Evolutionary conservation across 92 coral and sea anemone species (phyloP).

Genomic region (Meandrina meandrites): DNA sequence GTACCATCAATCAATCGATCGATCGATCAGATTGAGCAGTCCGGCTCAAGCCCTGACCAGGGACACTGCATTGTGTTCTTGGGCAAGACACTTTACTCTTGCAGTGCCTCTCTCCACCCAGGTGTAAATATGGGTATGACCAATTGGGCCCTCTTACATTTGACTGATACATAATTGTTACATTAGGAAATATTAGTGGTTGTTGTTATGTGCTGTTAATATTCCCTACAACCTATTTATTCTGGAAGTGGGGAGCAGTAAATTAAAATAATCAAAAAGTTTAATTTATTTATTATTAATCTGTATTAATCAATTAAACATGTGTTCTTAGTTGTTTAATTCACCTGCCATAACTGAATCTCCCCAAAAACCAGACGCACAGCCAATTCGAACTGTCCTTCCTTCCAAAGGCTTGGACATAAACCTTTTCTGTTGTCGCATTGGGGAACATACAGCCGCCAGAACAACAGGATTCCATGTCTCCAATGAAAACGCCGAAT

Average conservation of each 20-base stretch:
- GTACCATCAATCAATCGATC: too few relatives aligned
- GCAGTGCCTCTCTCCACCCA: too few relatives aligned
- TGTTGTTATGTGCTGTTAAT: neutral
- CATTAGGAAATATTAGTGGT: too few relatives aligned
- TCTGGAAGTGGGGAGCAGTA: too few relatives aligned
- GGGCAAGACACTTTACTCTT: too few relatives aligned
- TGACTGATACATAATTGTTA: too few relatives aligned
- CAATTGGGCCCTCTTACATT: too few relatives aligned
- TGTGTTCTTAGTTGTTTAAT: neutral
- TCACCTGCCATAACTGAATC: constrained; percentile 92
- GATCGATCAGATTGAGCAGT: too few relatives aligned
- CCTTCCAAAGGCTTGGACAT: constrained; percentile 74
- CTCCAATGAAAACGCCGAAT: neutral
- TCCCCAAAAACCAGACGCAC: constrained; percentile 99
- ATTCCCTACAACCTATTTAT: neutral
- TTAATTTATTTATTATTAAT: neutral
- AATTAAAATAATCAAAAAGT: too few relatives aligned
- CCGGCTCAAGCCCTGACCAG: too few relatives aligned
- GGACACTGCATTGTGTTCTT: too few relatives aligned
- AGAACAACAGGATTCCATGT: constrained; percentile 14
- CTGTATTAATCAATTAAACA: neutral
- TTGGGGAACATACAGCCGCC: constrained; percentile 7
- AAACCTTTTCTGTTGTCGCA: constrained; percentile 29
- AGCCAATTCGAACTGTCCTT: constrained; percentile 90
- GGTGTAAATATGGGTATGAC: too few relatives aligned